Evolutionary conservation across 2,113 vertebrate genomes (phyloP).

Genomic region (Trichomycterus rosablanca): DNA sequence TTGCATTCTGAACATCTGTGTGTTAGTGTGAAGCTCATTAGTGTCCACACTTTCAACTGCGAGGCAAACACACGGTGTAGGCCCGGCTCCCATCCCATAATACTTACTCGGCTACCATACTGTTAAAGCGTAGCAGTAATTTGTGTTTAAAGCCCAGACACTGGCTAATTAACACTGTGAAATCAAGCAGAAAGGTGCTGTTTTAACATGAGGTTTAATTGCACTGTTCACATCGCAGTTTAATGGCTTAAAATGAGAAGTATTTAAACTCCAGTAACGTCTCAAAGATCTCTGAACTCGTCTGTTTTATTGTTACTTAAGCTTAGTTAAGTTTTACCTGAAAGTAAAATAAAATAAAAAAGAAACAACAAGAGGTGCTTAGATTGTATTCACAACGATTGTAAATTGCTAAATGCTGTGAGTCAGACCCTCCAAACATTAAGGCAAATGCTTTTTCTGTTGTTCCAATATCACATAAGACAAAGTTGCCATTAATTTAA

Average conservation of each 20-base stretch:
- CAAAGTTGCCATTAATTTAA: too few species aligned
- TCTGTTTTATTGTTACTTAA: conserved; percentile 37
- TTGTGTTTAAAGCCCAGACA: conserved; percentile 56
- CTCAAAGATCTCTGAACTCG: conserved; percentile 53
- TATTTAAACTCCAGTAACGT: conserved; percentile 58
- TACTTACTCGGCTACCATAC: conserved; percentile 65
- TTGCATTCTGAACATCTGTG: conserved; percentile 66
- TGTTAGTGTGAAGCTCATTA: conserved; percentile 71
- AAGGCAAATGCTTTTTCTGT: too few species aligned
- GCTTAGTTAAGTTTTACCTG: too few species aligned
- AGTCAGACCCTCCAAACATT: too few species aligned
- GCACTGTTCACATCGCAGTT: conserved; percentile 57
- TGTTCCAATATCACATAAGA: too few species aligned
- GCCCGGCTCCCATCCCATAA: conserved; percentile 50
- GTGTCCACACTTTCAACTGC: conserved; percentile 57
- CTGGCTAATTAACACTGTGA: conserved; percentile 71
- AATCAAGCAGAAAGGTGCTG: conserved; percentile 67
- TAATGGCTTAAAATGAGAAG: conserved; percentile 64
- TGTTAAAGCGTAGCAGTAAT: conserved; percentile 61
- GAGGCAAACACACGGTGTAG: conserved; percentile 49
- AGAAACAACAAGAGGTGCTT: too few species aligned
- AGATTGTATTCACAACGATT: too few species aligned
- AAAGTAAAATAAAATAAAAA: too few species aligned
- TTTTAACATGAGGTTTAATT: conserved; percentile 60
- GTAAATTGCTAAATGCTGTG: too few species aligned